Evolutionary conservation across 2,797 vertebrate species (phyloP).

Genomic region (Phylloscopus collybita): DNA sequence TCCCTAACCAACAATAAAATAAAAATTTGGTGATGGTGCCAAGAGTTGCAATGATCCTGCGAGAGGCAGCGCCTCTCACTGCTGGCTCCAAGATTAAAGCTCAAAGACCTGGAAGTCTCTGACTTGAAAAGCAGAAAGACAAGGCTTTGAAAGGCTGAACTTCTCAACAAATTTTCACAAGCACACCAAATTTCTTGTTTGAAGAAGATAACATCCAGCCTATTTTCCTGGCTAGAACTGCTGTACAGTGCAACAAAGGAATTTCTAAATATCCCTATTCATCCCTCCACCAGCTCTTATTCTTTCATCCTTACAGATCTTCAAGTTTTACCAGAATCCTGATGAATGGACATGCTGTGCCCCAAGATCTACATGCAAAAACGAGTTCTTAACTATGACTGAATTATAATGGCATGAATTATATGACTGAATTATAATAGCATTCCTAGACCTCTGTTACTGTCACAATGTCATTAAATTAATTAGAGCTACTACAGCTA

Average conservation of each 20-base stretch:
- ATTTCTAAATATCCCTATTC: neutral
- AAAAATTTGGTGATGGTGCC: slow-evolving; percentile 7
- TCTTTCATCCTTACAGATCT: neutral
- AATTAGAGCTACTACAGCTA: neutral
- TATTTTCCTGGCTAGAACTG: neutral
- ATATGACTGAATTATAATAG: neutral
- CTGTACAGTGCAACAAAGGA: neutral
- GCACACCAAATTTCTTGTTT: neutral
- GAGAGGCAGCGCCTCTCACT: neutral
- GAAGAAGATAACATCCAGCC: neutral
- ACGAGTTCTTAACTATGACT: neutral
- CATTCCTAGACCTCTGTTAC: neutral
- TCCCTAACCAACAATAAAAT: slow-evolving; percentile 25
- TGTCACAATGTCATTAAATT: neutral
- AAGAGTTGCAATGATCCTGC: neutral
- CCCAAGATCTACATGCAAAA: neutral
- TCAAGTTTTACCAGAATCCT: neutral
- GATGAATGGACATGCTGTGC: neutral
- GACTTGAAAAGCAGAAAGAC: neutral
- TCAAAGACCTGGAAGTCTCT: neutral
- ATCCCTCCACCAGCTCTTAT: neutral
- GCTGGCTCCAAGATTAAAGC: slow-evolving; percentile 27
- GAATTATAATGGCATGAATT: neutral
- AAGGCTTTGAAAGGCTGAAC: neutral
- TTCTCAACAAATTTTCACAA: neutral